Evolutionary conservation across 2,113 vertebrate species (phyloP).

Genomic region (Lagopus leucura): DNA sequence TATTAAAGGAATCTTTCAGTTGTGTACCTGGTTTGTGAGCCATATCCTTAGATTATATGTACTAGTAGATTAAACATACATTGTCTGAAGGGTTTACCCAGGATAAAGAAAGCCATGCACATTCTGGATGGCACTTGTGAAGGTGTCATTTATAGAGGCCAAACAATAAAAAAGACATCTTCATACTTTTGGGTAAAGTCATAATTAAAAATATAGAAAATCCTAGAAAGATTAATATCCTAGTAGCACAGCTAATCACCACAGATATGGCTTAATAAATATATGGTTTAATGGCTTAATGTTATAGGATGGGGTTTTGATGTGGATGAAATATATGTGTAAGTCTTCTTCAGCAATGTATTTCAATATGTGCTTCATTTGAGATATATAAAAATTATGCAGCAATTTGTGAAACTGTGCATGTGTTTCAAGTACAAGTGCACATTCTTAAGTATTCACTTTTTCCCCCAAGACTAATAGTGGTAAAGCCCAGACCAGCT

Average conservation of each 20-base stretch:
- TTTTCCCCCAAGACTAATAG: not conserved
- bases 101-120: not conserved
- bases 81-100: not conserved
- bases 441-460: not conserved
- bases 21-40: not conserved
- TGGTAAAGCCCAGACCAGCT: not conserved
- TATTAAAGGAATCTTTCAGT: not conserved
- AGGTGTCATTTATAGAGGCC: not conserved
- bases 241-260: not conserved
- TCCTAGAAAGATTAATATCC: not conserved
- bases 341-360: not conserved
- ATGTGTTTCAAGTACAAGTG: not conserved
- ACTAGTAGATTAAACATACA: not conserved
- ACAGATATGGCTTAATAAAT: not conserved
- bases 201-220: not conserved
- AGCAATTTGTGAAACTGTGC: not conserved
- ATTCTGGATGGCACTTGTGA: not conserved
- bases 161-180: not conserved
- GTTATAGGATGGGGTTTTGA: not conserved
- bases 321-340: not conserved
- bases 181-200: not conserved
- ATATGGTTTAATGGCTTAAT: not conserved
- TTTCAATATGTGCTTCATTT: not conserved
- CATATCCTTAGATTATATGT: not conserved
- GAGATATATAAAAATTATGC: not conserved